phyloP scores from a whole-genome alignment of 2,797 vertebrate species.

The Fistularia tabacaria region DNA sequence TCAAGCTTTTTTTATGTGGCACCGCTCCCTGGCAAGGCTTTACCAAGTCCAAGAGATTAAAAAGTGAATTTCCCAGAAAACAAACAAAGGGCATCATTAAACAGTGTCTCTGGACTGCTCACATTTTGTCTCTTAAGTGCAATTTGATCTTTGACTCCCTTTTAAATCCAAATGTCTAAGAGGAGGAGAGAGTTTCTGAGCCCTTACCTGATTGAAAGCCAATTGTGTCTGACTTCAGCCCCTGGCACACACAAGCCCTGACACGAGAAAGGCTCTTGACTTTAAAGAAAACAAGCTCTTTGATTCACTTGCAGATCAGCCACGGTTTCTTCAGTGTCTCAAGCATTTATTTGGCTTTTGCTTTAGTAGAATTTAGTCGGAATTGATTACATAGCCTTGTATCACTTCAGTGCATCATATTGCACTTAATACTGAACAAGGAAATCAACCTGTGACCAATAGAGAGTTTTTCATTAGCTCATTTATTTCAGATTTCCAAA shows the following conservation, averaged over 20 bases:
- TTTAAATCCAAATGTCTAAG: slow-evolving; percentile 49
- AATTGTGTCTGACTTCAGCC: slow-evolving; percentile 41
- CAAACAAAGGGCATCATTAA: slow-evolving; percentile 68
- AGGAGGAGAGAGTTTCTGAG: slow-evolving; percentile 33
- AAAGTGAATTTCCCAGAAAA: slow-evolving; percentile 67
- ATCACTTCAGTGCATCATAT: no score
- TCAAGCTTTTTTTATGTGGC: slow-evolving; percentile 59
- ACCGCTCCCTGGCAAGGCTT: slow-evolving; percentile 53
- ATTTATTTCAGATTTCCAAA: slow-evolving; percentile 17
- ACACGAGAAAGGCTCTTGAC: slow-evolving; percentile 23
- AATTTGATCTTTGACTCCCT: slow-evolving; percentile 59
- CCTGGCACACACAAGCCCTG: slow-evolving; percentile 13
- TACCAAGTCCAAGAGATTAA: slow-evolving; percentile 61
- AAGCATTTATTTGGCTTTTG: slow-evolving; percentile 2
- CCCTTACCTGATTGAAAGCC: slow-evolving; percentile 45
- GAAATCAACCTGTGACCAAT: no score
- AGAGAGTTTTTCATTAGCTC: no score
- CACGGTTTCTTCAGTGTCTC: not conserved
- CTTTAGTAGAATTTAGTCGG: no score
- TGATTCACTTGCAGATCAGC: slow-evolving; percentile 17
- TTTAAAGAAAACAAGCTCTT: slow-evolving; percentile 34
- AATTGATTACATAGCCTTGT: no score
- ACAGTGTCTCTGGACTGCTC: slow-evolving; percentile 33
- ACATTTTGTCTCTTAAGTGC: slow-evolving; percentile 57
- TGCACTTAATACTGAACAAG: no score